Conservation (phyloP, 1,140 invertebrate genomes). For the Periplaneta americana region DNA sequence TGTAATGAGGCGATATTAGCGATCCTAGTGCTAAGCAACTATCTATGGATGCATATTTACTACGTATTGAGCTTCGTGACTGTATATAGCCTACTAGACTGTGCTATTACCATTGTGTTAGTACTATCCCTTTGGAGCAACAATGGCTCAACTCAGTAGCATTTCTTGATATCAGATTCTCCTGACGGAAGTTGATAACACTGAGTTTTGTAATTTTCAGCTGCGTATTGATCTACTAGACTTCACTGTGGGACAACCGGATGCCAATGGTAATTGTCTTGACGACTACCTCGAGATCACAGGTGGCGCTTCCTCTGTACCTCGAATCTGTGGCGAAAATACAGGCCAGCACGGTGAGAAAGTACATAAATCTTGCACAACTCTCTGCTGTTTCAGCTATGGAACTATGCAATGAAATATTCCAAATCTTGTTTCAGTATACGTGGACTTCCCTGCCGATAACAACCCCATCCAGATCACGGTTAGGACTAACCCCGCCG, state of each 20-base stretch:
- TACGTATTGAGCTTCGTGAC: too few relatives aligned
- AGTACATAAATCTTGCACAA: too few relatives aligned
- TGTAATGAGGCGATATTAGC: too few relatives aligned
- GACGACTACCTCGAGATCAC: slow-evolving; percentile 64
- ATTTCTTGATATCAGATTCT: too few relatives aligned
- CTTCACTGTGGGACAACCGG: slow-evolving; percentile 63
- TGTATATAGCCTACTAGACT: too few relatives aligned
- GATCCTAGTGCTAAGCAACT: too few relatives aligned
- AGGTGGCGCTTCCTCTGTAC: slow-evolving; percentile 46
- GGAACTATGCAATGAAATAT: not conserved
- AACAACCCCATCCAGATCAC: slow-evolving; percentile 59
- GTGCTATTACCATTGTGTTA: too few relatives aligned
- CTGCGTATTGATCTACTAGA: slow-evolving; percentile 72
- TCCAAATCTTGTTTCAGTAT: slow-evolving; percentile 42
- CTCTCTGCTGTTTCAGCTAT: not conserved
- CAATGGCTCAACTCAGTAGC: too few relatives aligned
- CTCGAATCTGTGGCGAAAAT: slow-evolving; percentile 69
- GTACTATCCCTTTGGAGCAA: too few relatives aligned
- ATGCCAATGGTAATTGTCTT: slow-evolving; percentile 62
- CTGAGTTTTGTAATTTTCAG: slow-evolving; percentile 39
- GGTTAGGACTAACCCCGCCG: slow-evolving; percentile 52
- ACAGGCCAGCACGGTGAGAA: slow-evolving; percentile 66
- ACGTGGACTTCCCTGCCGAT: slow-evolving; percentile 62
- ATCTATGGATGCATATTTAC: too few relatives aligned
- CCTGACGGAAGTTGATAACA: not conserved